phyloP scores from a whole-genome alignment of 2,888 invertebrate species.

The Apamea sordens region DNA sequence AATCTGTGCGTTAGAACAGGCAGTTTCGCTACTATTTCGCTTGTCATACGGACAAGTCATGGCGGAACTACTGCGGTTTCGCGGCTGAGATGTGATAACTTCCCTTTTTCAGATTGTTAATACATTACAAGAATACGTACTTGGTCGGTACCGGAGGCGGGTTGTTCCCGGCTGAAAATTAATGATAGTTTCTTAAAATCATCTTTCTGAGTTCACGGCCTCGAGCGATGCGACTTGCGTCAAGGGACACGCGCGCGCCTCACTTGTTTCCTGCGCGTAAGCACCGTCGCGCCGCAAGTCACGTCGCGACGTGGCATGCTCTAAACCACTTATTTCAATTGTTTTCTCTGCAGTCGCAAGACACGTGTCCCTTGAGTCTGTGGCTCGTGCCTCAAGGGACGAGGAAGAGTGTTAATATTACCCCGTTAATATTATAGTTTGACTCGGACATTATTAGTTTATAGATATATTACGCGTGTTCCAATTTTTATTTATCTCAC shows the following conservation, averaged over 20 bases:
- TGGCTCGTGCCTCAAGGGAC: too few species aligned
- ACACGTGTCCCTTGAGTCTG: neutral
- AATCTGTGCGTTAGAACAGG: neutral
- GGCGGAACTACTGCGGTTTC: neutral
- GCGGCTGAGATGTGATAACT: neutral
- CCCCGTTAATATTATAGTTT: too few species aligned
- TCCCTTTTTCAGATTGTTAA: neutral
- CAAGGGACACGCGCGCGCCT: neutral
- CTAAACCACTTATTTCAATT: neutral
- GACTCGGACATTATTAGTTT: neutral
- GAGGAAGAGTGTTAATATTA: too few species aligned
- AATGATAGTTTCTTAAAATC: neutral
- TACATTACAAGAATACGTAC: conserved; percentile 43
- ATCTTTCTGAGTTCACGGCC: neutral
- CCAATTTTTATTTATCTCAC: neutral
- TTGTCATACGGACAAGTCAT: neutral
- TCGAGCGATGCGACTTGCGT: neutral
- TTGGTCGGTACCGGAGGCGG: conserved; percentile 22
- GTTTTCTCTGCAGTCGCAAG: neutral
- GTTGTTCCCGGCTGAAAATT: conserved; percentile 56
- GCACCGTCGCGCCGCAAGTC: too few species aligned
- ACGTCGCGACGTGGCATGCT: neutral
- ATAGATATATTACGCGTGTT: neutral
- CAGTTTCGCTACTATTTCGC: neutral
- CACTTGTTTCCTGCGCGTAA: neutral